Percentiles rank a stretch among this genome's conserved stretches.
phyloP scores from a whole-genome alignment of 2,797 vertebrate species.

The Heliangelus exortis region DNA sequence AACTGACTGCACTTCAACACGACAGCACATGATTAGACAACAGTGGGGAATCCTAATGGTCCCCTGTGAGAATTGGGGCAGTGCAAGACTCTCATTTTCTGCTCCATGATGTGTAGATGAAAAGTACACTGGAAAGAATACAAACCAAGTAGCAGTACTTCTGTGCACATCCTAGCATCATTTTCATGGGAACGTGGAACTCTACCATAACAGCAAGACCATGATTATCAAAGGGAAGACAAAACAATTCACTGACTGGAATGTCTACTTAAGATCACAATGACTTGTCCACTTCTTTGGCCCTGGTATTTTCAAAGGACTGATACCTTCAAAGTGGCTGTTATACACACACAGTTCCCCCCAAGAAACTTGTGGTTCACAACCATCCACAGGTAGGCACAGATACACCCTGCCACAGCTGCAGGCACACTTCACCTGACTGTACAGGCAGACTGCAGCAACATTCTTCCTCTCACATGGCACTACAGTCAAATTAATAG shows the following conservation, averaged over 20 bases:
- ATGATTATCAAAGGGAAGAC: background rate
- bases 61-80: slow-evolving; percentile 49
- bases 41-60: slow-evolving; percentile 69
- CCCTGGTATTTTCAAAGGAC: background rate
- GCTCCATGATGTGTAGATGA: slow-evolving; percentile 65
- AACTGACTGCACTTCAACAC: slow-evolving; percentile 53
- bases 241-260: background rate
- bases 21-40: slow-evolving; percentile 58
- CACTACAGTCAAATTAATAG: background rate
- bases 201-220: background rate
- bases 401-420: background rate
- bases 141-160: slow-evolving; percentile 37
- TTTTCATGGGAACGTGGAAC: slow-evolving; percentile 41
- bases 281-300: background rate
- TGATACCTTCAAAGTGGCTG: background rate
- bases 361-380: background rate
- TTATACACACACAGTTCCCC: background rate
- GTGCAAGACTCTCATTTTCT: slow-evolving; percentile 65
- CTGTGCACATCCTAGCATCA: slow-evolving; percentile 34
- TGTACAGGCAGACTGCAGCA: background rate
- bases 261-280: background rate
- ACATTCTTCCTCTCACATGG: background rate
- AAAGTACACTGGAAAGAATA: slow-evolving; percentile 42
- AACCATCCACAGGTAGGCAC: background rate
- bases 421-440: background rate